Evolutionary conservation across 2,797 vertebrate species (phyloP).

Genomic region (Potorous gilbertii): DNA sequence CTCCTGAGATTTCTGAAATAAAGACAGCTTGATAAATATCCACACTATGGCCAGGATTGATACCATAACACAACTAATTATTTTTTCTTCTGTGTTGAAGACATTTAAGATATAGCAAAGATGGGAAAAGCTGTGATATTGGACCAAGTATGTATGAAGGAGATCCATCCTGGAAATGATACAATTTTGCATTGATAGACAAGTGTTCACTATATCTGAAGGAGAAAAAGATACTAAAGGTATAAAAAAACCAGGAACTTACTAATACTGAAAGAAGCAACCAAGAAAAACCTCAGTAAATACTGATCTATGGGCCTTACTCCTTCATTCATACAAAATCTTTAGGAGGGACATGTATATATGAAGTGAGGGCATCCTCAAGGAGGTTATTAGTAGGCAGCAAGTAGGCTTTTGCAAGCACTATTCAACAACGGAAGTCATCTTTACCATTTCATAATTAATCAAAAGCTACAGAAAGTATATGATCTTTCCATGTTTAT

Average conservation of each 20-base stretch:
- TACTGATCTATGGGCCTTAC: not conserved
- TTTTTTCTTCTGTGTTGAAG: not conserved
- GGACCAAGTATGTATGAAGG: not conserved
- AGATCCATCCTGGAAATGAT: not conserved
- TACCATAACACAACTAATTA: not conserved
- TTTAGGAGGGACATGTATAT: not conserved
- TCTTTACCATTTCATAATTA: not conserved
- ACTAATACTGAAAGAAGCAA: not conserved
- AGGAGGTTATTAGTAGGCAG: not conserved
- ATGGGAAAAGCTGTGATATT: not conserved
- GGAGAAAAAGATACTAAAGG: not conserved
- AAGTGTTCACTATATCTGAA: not conserved
- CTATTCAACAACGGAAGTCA: not conserved
- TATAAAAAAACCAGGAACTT: not conserved
- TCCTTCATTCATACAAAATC: not conserved
- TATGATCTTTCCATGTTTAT: too few relatives aligned
- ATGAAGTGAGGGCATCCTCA: not conserved
- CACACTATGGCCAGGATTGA: not conserved
- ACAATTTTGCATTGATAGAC: not conserved
- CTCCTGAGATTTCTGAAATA: not conserved
- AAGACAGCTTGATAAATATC: not conserved
- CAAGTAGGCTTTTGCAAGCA: not conserved
- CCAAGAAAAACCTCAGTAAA: not conserved
- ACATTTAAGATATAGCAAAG: not conserved
- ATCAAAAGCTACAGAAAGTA: not conserved